Percentiles rank a stretch among this genome's conserved stretches.
phyloP scores from a whole-genome alignment of 2,113 vertebrate genomes.

The Verasper variegatus region DNA sequence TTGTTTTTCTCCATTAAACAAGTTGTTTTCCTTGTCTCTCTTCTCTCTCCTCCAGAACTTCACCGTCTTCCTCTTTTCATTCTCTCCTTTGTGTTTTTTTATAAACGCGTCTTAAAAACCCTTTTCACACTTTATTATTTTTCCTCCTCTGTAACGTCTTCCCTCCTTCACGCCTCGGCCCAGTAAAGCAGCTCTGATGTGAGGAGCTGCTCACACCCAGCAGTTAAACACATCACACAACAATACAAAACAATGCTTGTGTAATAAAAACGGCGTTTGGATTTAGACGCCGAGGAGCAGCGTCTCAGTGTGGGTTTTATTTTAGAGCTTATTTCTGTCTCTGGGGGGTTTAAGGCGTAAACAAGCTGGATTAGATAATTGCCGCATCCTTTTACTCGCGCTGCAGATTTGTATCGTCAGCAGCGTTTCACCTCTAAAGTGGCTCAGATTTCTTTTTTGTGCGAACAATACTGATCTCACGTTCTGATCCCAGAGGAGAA shows the following conservation, averaged over 20 bases:
- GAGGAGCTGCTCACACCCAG: constrained; percentile 59
- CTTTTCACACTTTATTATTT: not conserved
- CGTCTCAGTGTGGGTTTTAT: constrained; percentile 33
- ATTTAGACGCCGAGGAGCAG: constrained; percentile 30
- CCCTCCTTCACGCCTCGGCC: constrained; percentile 41
- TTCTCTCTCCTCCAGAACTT: not conserved
- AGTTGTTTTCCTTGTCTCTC: not conserved
- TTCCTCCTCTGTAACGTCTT: constrained; percentile 15
- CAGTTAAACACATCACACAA: constrained; percentile 65
- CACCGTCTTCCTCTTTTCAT: not conserved
- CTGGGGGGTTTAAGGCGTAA: constrained; percentile 56
- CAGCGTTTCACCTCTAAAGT: constrained; percentile 35
- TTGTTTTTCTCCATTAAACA: not conserved
- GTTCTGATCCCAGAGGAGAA: constrained; percentile 44
- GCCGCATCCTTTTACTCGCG: constrained; percentile 45
- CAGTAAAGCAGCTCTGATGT: constrained; percentile 42
- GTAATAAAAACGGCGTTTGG: constrained; percentile 48
- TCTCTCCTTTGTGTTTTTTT: not conserved
- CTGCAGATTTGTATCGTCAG: constrained; percentile 53
- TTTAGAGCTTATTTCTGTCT: constrained; percentile 50
- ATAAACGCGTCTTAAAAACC: too few species aligned
- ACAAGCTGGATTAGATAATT: constrained; percentile 65
- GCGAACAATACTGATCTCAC: constrained; percentile 49
- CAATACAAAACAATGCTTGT: constrained; percentile 37
- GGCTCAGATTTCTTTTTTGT: constrained; percentile 47